phyloP scores from a whole-genome alignment of 2,113 vertebrate genomes.

The Megalops atlanticus region DNA sequence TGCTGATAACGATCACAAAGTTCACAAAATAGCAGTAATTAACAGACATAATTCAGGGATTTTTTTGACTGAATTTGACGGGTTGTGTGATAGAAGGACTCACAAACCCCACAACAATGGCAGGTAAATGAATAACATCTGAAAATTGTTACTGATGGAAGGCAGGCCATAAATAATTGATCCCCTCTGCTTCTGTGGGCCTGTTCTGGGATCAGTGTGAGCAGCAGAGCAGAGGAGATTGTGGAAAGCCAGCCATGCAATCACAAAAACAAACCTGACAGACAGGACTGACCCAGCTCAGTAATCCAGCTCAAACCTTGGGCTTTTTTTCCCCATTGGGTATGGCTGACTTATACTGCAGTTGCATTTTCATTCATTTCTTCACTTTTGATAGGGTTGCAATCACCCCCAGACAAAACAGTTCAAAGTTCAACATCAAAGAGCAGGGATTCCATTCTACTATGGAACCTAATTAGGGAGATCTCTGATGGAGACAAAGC shows the following conservation, averaged over 20 bases:
- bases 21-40: no score
- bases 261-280: neutral
- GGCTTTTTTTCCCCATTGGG: neutral
- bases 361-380: neutral
- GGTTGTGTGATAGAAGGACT: no score
- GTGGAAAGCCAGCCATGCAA: neutral
- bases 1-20: no score
- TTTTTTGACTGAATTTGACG: no score
- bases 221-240: constrained; percentile 7
- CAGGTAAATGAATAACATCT: constrained; percentile 12
- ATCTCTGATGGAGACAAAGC: no score
- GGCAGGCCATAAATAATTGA: constrained; percentile 48
- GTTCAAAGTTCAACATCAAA: no score
- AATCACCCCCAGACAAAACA: neutral
- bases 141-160: constrained; percentile 15
- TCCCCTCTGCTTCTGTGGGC: constrained; percentile 26
- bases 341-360: neutral
- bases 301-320: neutral
- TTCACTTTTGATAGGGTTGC: neutral
- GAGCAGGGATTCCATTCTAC: no score
- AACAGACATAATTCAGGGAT: no score
- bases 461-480: no score
- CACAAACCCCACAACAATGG: no score
- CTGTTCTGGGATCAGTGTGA: constrained; percentile 23
- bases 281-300: neutral